These are phyloP conservation scores for Pemphredon lugubris DNA, from an alignment of 2,888 invertebrate species.

Conservation along the genomic window DNA sequence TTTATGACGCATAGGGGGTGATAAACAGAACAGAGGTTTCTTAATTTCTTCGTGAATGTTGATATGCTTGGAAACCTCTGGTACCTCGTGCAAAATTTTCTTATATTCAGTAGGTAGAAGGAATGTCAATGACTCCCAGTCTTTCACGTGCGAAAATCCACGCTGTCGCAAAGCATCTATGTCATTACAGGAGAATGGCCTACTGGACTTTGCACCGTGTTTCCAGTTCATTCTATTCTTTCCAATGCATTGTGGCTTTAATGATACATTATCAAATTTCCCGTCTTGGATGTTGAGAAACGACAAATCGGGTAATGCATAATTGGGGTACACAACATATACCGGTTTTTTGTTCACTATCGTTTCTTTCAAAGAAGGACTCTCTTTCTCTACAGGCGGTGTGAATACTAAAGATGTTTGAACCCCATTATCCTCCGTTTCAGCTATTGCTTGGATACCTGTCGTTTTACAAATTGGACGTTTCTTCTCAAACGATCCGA, in stretches of 20 bases:
- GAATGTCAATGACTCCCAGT: slow-evolving; percentile 96
- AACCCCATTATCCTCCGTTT: slow-evolving; percentile 77
- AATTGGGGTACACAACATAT: slow-evolving; percentile 95
- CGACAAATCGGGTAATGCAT: slow-evolving; percentile 93
- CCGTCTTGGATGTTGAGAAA: slow-evolving; percentile 84
- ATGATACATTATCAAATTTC: slow-evolving; percentile 86
- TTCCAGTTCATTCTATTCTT: slow-evolving; percentile 80
- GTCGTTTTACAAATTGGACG: slow-evolving; percentile 68
- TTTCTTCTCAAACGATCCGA: slow-evolving; percentile 51
- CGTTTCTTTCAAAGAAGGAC: slow-evolving; percentile 69
- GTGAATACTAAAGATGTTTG: slow-evolving; percentile 78
- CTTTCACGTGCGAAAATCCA: slow-evolving; percentile 92
- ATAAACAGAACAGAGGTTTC: slow-evolving; percentile 84
- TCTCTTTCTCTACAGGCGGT: slow-evolving; percentile 69
- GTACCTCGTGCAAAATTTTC: slow-evolving; percentile 89
- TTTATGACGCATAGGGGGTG: slow-evolving; percentile 82
- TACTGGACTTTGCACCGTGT: slow-evolving; percentile 77
- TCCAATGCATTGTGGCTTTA: slow-evolving; percentile 87
- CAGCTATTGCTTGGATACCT: slow-evolving; percentile 73
- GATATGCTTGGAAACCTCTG: slow-evolving; percentile 87
- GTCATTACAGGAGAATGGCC: slow-evolving; percentile 91
- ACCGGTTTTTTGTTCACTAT: slow-evolving; percentile 86
- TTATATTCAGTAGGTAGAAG: slow-evolving; percentile 92
- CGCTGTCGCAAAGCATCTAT: slow-evolving; percentile 90
- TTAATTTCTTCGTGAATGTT: slow-evolving; percentile 83